phyloP scores from a whole-genome alignment of 2,797 vertebrate genomes.

The Eurystomus glaucurus region DNA sequence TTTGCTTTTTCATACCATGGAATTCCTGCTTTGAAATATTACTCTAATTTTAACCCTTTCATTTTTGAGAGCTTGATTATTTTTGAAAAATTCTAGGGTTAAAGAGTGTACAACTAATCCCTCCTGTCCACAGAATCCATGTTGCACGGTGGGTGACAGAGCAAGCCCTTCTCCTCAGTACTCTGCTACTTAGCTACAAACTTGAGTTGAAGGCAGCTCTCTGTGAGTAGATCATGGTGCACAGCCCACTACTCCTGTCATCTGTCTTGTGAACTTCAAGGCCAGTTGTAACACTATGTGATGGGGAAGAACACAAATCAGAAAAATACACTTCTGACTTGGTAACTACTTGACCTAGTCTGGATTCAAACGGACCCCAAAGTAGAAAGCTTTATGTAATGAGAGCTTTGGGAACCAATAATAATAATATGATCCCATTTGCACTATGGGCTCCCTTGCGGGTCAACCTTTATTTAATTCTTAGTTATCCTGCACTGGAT shows the following conservation, averaged over 20 bases:
- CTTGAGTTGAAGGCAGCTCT: neutral
- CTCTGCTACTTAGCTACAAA: slow-evolving; percentile 7
- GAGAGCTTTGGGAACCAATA: neutral
- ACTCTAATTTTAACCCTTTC: neutral
- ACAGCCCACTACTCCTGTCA: neutral
- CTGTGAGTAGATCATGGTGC: neutral
- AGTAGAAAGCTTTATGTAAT: neutral
- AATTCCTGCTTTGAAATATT: neutral
- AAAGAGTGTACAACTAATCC: neutral
- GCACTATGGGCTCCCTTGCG: neutral
- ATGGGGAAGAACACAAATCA: neutral
- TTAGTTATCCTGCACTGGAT: neutral
- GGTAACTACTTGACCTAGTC: neutral
- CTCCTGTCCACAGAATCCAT: slow-evolving; percentile 5
- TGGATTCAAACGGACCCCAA: neutral
- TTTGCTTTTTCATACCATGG: neutral
- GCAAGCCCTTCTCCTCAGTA: neutral
- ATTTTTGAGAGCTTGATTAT: neutral
- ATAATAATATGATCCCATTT: neutral
- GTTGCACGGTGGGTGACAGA: neutral
- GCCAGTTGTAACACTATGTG: neutral
- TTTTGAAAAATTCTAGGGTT: neutral
- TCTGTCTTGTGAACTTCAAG: neutral
- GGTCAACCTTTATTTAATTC: neutral
- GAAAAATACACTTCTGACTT: neutral